Percentiles rank a stretch among this genome's conserved stretches.
Conservation (phyloP, 37 sponge, comb jelly and placozoan genomes). For the Ianthella basta region DNA sequence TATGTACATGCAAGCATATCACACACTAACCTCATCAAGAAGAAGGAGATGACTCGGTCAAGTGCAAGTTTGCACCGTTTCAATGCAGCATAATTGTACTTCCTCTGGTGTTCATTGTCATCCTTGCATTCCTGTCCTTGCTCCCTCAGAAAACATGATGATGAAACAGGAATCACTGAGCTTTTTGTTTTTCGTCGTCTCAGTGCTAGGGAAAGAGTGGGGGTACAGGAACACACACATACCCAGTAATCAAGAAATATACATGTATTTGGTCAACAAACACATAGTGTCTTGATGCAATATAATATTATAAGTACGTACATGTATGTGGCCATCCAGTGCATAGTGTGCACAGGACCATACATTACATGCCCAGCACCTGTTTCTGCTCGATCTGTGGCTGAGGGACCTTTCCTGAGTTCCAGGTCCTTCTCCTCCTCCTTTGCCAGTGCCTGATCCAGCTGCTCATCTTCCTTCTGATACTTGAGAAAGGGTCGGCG, state of each 20-base stretch:
- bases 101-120: background rate
- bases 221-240: too few relatives aligned
- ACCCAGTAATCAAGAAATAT: too few relatives aligned
- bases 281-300: too few relatives aligned
- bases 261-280: too few relatives aligned
- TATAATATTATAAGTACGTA: too few relatives aligned
- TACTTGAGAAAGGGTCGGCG: constrained; percentile 9
- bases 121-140: background rate
- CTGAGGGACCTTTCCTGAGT: too few relatives aligned
- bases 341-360: background rate
- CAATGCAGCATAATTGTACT: background rate
- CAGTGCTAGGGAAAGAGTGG: background rate
- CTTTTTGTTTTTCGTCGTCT: background rate
- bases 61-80: background rate
- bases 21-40: constrained; percentile 41
- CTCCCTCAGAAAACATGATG: background rate
- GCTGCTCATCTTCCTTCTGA: background rate
- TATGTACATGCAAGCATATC: background rate
- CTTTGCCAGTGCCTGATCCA: background rate
- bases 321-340: too few relatives aligned
- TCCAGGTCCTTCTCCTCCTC: background rate
- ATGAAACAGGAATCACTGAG: constrained; percentile 9
- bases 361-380: background rate
- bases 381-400: background rate
- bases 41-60: constrained; percentile 48